Base-by-base conservation (phyloP, 2,113 vertebrate genomes). In the Stigmatopora argus region DNA sequence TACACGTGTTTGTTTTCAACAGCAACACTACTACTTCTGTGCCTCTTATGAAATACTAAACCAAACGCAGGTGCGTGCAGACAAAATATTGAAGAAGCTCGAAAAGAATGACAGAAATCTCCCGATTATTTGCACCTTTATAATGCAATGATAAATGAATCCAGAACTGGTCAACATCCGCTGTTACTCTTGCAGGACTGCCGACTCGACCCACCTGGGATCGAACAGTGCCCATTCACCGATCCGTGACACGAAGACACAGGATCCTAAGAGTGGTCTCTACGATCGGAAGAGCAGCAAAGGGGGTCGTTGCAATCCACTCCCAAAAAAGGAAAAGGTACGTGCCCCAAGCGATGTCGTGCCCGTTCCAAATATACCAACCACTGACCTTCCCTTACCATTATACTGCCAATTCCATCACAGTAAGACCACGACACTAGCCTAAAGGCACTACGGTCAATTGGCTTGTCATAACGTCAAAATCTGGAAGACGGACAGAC, bases 281-380 rank as follows among this genome's bases (percentile, higher is more conserved):
- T 68, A 63, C 76, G 78, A 70, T 73, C 55, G 67, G 62, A 58
- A 58, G 60, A 64, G 57, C 70, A 51, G 45, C 59, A 64, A 17
- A 63, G 59, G 46, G 23, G 46, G 18, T n/a, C 8, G 19, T 8
- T n/a, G 19, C 18, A 12, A 23, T 67, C 17, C 68, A 52, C 61
- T 73, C 78, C 92, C 89, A 90, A 92, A 93, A 92, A 92, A 92
- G 88, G 89, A 88, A 84, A 89, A 91, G 89, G 82, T 88, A 85
- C 84, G 88, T 87, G 85, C 74, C 26, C 55, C 74, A 65, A 67
- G 74, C 70, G 80, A 67, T 67, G 35, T 60, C 64, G 70, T 78
- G 74, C 63, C 35, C 63, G 85, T 88, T 90, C 86, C 81, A 92
- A 93, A 93, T 91, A 92, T 89, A 92, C 89, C 91, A 89, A 85